Percentiles rank a stretch among this genome's conserved stretches.
phyloP scores from a whole-genome alignment of 2,888 invertebrate species.

The Apamea epomidion region DNA sequence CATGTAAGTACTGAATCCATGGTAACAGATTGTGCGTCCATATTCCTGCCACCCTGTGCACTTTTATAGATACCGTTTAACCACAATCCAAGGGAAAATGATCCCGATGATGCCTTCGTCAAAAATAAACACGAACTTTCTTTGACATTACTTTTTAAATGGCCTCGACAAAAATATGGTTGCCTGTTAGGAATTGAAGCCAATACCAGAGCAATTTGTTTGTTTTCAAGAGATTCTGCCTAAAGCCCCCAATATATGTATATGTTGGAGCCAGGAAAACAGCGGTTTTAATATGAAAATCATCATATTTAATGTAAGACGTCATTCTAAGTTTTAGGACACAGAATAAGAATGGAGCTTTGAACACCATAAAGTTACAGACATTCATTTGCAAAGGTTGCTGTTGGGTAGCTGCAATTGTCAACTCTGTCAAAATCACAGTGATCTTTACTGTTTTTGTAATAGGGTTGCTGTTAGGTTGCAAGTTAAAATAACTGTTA shows the following conservation, averaged over 20 bases:
- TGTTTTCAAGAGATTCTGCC: slow-evolving; percentile 52
- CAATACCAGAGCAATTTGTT: slow-evolving; percentile 50
- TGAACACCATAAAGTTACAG: neutral
- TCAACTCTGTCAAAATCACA: too few relatives aligned
- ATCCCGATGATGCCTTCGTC: neutral
- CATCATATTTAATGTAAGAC: neutral
- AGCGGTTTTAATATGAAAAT: neutral
- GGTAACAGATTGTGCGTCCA: too few relatives aligned
- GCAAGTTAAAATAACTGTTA: too few relatives aligned
- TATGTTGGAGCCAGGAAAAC: slow-evolving; percentile 34
- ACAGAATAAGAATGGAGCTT: neutral
- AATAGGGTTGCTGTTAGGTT: too few relatives aligned
- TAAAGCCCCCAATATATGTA: slow-evolving; percentile 32
- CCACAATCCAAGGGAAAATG: neutral
- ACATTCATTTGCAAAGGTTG: too few relatives aligned
- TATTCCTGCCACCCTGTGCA: neutral
- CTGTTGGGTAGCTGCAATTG: too few relatives aligned
- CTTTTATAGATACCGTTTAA: neutral
- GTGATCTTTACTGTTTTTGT: too few relatives aligned
- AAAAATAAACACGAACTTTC: neutral
- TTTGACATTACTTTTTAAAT: neutral
- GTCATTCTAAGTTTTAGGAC: neutral
- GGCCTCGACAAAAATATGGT: neutral
- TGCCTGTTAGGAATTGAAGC: slow-evolving; percentile 10
- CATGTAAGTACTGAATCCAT: too few relatives aligned